A percentile compares a stretch with the other conserved stretches of the same genome.
phyloP scores from a whole-genome alignment of 1,140 invertebrate species.

The Pachypsylla venusta region DNA sequence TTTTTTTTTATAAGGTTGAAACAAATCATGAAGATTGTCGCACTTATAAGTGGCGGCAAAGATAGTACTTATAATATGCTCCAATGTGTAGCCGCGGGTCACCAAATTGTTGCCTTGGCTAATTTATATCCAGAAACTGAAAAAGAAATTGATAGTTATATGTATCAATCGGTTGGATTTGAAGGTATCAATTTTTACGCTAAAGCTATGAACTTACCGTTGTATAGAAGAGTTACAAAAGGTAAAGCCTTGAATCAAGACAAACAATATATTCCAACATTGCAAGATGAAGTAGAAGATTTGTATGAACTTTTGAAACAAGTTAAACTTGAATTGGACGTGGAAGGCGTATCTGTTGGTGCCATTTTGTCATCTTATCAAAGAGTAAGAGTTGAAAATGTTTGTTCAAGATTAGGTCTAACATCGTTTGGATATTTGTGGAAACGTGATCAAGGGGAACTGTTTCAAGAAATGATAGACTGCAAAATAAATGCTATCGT shows the following conservation, averaged over 20 bases:
- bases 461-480: conserved; percentile 95
- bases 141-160: conserved; percentile 96
- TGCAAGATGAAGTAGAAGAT: conserved; percentile 98
- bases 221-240: conserved; percentile 72
- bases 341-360: conserved; percentile 88
- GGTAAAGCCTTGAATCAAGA: conserved; percentile 64
- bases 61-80: too few relatives aligned
- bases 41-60: too few relatives aligned
- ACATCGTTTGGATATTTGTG: conserved; percentile 84
- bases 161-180: conserved; percentile 98
- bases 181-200: conserved; percentile 83
- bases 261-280: conserved; percentile 67
- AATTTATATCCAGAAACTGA: conserved; percentile 80
- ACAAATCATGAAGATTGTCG: too few relatives aligned
- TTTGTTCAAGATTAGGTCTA: conserved; percentile 82
- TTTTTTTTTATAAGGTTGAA: too few relatives aligned
- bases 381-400: conserved; percentile 91
- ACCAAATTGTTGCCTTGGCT: conserved; percentile 89
- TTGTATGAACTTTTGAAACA: conserved; percentile 67
- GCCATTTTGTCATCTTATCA: conserved; percentile 98
- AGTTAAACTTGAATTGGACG: conserved; percentile 65
- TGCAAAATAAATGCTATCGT: conserved; percentile 83
- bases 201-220: conserved; percentile 81
- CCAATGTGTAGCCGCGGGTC: conserved; percentile 87
- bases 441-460: conserved; percentile 81